Conservation (phyloP, 2,113 vertebrate species). For the Anseranas semipalmata region DNA sequence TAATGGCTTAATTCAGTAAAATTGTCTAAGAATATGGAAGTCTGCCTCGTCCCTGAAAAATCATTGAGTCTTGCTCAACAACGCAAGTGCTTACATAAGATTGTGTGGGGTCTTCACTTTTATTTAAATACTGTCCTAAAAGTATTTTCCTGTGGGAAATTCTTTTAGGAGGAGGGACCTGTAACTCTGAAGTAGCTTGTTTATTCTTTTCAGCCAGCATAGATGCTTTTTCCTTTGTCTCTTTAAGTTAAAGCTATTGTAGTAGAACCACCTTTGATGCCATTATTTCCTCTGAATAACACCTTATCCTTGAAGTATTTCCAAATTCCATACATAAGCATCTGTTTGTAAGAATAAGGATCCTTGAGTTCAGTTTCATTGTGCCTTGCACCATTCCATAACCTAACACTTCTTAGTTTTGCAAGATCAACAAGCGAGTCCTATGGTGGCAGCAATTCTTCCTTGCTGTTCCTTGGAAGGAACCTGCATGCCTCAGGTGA, state of each 20-base stretch:
- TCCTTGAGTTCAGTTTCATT: not conserved
- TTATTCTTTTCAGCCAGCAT: not conserved
- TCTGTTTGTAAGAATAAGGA: not conserved
- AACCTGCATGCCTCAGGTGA: not conserved
- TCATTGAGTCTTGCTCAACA: not conserved
- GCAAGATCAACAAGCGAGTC: not conserved
- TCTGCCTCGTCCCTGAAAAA: not conserved
- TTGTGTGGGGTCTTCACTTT: not conserved
- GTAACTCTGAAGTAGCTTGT: not conserved
- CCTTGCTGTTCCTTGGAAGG: not conserved
- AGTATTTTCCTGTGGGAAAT: not conserved
- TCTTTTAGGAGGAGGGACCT: not conserved
- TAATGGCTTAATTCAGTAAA: not conserved
- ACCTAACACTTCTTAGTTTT: not conserved
- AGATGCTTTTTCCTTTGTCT: not conserved
- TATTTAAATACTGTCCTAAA: not conserved
- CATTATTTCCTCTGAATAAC: not conserved
- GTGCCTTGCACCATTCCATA: not conserved
- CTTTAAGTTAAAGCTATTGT: not conserved
- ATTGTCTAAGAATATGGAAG: not conserved
- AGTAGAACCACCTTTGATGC: not conserved
- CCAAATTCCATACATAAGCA: not conserved
- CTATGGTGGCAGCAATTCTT: not conserved
- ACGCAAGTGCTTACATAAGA: not conserved
- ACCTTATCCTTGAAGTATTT: not conserved